Percentiles rank a stretch among this genome's conserved stretches.
Conservation (phyloP, 2,113 vertebrate species). For the Siniperca chuatsi region DNA sequence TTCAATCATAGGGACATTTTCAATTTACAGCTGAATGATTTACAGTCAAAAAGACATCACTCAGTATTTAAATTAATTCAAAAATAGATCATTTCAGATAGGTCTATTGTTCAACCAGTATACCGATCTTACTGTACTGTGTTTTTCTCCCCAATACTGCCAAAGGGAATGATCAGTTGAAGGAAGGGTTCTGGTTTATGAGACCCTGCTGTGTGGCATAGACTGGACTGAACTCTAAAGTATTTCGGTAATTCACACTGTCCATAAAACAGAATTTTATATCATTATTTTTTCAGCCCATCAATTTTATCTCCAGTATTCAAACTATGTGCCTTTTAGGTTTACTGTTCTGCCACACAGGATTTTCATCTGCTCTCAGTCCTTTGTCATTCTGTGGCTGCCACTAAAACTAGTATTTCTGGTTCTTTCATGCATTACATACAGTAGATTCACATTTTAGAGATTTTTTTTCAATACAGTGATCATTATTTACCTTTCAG, state of each 20-base stretch:
- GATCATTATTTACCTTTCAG: slow-evolving; percentile 12
- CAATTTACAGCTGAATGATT: background rate
- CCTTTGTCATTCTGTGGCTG: background rate
- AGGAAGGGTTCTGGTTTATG: slow-evolving; percentile 31
- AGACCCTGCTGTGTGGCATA: background rate
- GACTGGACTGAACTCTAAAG: slow-evolving; percentile 16
- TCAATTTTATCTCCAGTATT: slow-evolving; percentile 13
- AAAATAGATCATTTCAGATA: background rate
- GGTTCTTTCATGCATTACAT: slow-evolving; percentile 23
- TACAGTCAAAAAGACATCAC: background rate
- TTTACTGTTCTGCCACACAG: background rate
- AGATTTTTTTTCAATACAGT: background rate
- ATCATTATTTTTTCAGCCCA: background rate
- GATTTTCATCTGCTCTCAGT: slow-evolving; percentile 5
- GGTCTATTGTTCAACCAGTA: background rate
- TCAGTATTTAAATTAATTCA: background rate
- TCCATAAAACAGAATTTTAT: slow-evolving; percentile 8
- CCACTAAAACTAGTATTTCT: slow-evolving; percentile 2
- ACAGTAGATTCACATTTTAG: background rate
- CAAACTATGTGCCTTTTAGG: slow-evolving; percentile 48
- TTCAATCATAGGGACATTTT: background rate
- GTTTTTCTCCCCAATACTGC: background rate
- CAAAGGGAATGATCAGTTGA: slow-evolving; percentile 31
- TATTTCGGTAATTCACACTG: slow-evolving; percentile 2
- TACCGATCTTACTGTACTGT: background rate